Base-by-base conservation (phyloP, 2,797 vertebrate genomes). In the Heterohyrax brucei region DNA sequence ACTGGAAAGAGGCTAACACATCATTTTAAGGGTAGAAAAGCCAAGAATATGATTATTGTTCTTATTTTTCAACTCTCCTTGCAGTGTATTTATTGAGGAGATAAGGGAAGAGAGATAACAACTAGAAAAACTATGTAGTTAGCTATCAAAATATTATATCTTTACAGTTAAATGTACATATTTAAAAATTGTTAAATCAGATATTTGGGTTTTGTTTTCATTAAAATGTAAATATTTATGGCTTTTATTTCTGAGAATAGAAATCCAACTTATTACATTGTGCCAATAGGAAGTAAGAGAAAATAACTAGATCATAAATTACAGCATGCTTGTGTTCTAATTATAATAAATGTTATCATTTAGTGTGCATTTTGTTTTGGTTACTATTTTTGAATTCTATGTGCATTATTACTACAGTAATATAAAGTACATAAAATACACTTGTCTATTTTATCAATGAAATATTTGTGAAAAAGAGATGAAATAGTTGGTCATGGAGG, bases 291-390 rank as follows among this genome's bases (percentile, higher is more conserved):
- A 93, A 95, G 28, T 80, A 73, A 95, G 79, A 73, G 73, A 95
- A 89, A 92, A 70, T 96, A 96, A 95, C 95, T 96, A 95, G 79
- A 14, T 84, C 39, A 53, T 95, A 93, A 94, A 90, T 94, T 96
- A 84, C 19, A 48, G 22, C 4, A 78, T 85, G 53, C 13, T 46
- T 95, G 3, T 96, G 48, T 91, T 93, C 89, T 96, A 96, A 92
- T 94, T 90, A 77, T 90, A 94, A 39, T 1, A 61, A 61, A 82
- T 75, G 1, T 78, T 68, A 62, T 87, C 64, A 88, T 93, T 84
- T 94, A 66, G 19, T 76, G 1, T 79, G 81, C 22, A 76, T 81
- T 66, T 93, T 83, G 61, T 56, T n/a, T 59, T 44, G 89, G 10
- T 93, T 90, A 18, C 22, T 92, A 56, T 90, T 91, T 96, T 96